Base-by-base conservation (phyloP, 2,888 invertebrate species). In the Poecilobothrus nobilitatus region DNA sequence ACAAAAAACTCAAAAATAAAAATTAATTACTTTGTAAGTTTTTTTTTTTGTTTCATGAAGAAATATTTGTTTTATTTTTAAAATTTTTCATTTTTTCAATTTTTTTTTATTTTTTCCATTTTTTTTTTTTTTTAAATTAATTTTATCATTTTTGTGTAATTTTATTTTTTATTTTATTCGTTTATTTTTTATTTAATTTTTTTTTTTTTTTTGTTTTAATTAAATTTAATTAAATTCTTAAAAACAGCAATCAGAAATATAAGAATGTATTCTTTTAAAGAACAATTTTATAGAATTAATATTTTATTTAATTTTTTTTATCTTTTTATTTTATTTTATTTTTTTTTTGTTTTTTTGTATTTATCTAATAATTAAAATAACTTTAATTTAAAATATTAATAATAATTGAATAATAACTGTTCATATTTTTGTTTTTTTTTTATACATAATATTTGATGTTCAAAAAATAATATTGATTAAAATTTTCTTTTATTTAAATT, bases 231-330 rank as follows among this genome's bases (percentile, higher is more conserved):
- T 63, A 33, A 33, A 0, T 27, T 69, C 65, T 69, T 67, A 69
- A 27, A 69, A 69, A 69, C 69, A 63, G 69, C 67, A 67, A 67
- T 67, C 67, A 67, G 67, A 67, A 67, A 67, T 65, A 18, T 53
- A 41, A 5, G 41, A 41, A 18, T 9, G n/a, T 53, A 69, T 69
- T 69, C 67, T 69, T 69, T 69, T 69, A 69, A 69, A 69, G 69
- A 69, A 69, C 69, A 69, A 67, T 69, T n/a, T 63, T 63, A 63
- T 22, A 63, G 21, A 27, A 22, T 27, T 63, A 27, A 15, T 63
- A 63, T 15, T 21, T 12, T 63, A 22, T 53, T 63, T 63, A 22
- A 10, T 63, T 12, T 62, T 8, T 62, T 62, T 62, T 20, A 8
- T 37, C 7, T 37, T 37, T 27, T 63, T 63, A 22, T 27, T 63